phyloP scores from a whole-genome alignment of 1,140 invertebrate genomes.

The Parasteatoda tepidariorum region DNA sequence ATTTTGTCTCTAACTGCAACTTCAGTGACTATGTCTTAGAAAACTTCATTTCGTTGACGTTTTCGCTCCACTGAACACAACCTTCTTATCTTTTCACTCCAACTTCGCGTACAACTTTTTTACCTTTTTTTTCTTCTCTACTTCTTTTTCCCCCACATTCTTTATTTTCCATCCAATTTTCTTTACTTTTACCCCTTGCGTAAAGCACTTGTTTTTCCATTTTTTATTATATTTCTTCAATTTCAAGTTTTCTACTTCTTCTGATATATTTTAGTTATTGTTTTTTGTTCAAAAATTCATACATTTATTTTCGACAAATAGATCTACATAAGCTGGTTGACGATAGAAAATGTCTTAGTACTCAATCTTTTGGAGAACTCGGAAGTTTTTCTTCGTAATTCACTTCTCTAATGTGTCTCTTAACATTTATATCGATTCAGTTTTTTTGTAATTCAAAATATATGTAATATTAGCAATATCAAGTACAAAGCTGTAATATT shows the following conservation, averaged over 20 bases:
- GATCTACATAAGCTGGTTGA: neutral
- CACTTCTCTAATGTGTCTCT: too few relatives aligned
- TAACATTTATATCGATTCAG: too few relatives aligned
- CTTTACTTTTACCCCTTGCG: neutral
- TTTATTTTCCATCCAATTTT: neutral
- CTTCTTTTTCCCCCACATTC: neutral
- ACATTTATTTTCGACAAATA: neutral
- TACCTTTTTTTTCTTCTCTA: neutral
- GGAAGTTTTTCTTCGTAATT: too few relatives aligned
- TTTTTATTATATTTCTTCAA: neutral
- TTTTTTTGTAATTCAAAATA: too few relatives aligned
- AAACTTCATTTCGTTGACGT: neutral
- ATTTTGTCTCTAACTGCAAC: neutral
- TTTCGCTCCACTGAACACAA: neutral
- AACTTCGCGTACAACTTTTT: too few relatives aligned
- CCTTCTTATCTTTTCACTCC: neutral
- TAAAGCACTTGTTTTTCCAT: neutral
- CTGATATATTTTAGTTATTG: neutral
- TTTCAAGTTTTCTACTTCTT: neutral
- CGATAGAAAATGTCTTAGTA: neutral
- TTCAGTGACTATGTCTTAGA: neutral
- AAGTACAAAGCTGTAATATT: too few relatives aligned
- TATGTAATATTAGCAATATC: too few relatives aligned
- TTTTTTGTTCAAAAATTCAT: neutral
- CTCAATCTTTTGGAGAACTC: too few relatives aligned